Base-by-base conservation (phyloP, 2,113 vertebrate genomes). In the Myanophis thanlyinensis region DNA sequence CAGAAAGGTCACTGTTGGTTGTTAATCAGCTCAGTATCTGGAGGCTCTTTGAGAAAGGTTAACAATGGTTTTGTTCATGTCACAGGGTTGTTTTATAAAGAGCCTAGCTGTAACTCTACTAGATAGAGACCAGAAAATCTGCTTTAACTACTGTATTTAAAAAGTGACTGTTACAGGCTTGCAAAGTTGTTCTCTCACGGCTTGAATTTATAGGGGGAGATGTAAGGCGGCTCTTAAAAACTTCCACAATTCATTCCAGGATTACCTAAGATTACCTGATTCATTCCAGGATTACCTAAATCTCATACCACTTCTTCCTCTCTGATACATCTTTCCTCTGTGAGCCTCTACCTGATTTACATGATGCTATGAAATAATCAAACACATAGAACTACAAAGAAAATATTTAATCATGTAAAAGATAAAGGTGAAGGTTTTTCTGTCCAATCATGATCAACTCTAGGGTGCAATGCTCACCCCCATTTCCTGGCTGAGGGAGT, bases 1-100 rank as follows among this genome's bases (percentile, higher is more conserved):
- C 91, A 91, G 49, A 91, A 91, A 92, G 93, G 89, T 49, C 91
- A 23, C 56, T n/a, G 85, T 40, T 48, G 92, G 4, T 90, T 49
- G 25, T 93, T 95, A 67, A 95, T 96, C 95, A 88, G 1, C 89
- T 93, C 15, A 6, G 0, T 94, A 94, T 95, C 93, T 92, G n/a
- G n/a, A 89, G 48, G 73, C 88, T 40, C 90, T 94, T 90, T 92
- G 92, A 30, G 5, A 89, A 92, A 90, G 89, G 93, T 73, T 92
- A 56, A 0, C 93, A 89, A 25, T 86, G 84, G 40, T 25, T 93
- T 47, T 10, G 51, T 88, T 93, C 89, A 27, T n/a, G 1, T 35
- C 52, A 86, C 40, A 84, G 22, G 27, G 22, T 40, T 91, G 88
- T n/a, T 88, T 89, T 27, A 49, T 62, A 91, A 87, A 51, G n/a